Evolutionary conservation across 2,113 vertebrate genomes (phyloP).

Genomic region (Charina bottae): DNA sequence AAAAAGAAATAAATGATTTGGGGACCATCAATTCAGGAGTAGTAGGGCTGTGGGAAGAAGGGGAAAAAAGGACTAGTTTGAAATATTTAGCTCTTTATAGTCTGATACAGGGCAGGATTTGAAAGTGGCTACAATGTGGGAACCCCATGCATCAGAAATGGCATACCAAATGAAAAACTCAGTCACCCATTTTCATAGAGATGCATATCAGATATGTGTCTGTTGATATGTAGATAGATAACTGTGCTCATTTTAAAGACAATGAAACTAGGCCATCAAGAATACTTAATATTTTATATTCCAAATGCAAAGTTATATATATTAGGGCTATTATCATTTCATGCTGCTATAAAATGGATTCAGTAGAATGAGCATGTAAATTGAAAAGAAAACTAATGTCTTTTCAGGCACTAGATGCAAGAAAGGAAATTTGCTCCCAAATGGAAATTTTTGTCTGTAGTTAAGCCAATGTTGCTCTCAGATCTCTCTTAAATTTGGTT

Average conservation of each 20-base stretch:
- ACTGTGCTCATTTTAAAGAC: slow-evolving; percentile 42
- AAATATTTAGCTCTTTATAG: neutral
- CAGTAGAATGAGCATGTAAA: slow-evolving; percentile 65
- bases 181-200: slow-evolving; percentile 25
- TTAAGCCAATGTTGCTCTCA: slow-evolving; percentile 60
- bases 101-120: neutral
- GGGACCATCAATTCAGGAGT: slow-evolving; percentile 2
- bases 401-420: slow-evolving; percentile 64
- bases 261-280: slow-evolving; percentile 58
- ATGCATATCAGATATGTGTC: slow-evolving; percentile 5
- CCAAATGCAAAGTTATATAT: slow-evolving; percentile 54
- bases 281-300: slow-evolving; percentile 64
- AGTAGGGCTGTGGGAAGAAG: neutral
- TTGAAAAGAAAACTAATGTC: slow-evolving; percentile 66
- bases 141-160: slow-evolving; percentile 10
- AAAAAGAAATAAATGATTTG: neutral
- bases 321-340: slow-evolving; percentile 51
- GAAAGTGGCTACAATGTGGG: neutral
- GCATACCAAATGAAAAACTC: slow-evolving; percentile 12
- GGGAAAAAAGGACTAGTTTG: neutral
- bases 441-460: slow-evolving; percentile 57
- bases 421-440: slow-evolving; percentile 62
- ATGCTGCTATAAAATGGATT: slow-evolving; percentile 51
- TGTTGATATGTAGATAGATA: slow-evolving; percentile 32
- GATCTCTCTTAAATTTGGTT: slow-evolving; percentile 43